Evolutionary conservation across 2,888 invertebrate species (phyloP).

Genomic region (Tinea trinotella): DNA sequence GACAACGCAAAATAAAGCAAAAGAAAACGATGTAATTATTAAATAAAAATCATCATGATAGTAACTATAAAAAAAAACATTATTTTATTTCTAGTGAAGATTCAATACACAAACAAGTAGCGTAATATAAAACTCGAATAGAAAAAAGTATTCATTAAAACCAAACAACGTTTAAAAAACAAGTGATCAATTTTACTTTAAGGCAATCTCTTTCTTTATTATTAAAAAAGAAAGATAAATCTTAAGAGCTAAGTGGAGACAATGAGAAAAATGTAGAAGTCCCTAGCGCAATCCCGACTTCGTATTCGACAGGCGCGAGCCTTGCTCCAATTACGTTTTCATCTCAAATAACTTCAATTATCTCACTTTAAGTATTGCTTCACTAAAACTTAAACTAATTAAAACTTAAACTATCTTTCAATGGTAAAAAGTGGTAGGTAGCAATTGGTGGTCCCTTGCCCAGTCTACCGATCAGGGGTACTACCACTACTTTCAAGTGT

Average conservation of each 20-base stretch:
- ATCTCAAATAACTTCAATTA: constrained; percentile 10
- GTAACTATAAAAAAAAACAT: too few relatives aligned
- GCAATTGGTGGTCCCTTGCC: too few relatives aligned
- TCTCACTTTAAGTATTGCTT: background rate
- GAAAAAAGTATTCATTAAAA: background rate
- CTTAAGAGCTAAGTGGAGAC: background rate
- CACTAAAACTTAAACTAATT: background rate
- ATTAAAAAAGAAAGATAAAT: constrained; percentile 15
- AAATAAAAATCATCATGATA: too few relatives aligned
- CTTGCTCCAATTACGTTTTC: constrained; percentile 14
- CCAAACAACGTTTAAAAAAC: background rate
- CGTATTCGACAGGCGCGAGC: constrained; percentile 1
- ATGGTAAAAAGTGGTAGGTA: too few relatives aligned
- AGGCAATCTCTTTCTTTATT: constrained; percentile 12
- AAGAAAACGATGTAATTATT: too few relatives aligned
- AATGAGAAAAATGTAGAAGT: constrained; percentile 14
- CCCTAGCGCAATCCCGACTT: constrained; percentile 17
- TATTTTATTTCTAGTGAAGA: too few relatives aligned
- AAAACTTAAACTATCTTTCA: too few relatives aligned
- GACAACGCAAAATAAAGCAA: too few relatives aligned
- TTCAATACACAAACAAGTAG: too few relatives aligned
- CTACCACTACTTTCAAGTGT: too few relatives aligned
- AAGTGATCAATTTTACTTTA: constrained; percentile 5
- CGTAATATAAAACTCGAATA: too few relatives aligned
- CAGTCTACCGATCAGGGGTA: too few relatives aligned